Percentiles rank a stretch among this genome's conserved stretches.
These are phyloP conservation scores for Spodoptera litura DNA, from an alignment of 1,140 invertebrate species.

Conservation along the genomic window DNA sequence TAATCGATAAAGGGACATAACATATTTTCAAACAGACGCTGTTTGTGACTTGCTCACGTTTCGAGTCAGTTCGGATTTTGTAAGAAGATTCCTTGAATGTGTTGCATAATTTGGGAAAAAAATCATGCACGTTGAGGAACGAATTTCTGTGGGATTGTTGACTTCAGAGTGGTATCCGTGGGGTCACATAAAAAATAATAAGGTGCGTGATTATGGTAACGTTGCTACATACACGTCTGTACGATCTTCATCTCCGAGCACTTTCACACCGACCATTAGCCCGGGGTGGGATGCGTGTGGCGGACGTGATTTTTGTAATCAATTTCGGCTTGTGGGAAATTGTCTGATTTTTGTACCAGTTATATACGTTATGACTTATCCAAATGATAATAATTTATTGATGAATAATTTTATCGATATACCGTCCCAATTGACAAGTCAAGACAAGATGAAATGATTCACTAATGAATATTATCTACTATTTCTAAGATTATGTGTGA, in stretches of 20 bases:
- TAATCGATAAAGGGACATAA: slow-evolving; percentile 35
- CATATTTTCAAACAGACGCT: slow-evolving; percentile 10
- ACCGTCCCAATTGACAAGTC: neutral
- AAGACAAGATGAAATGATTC: neutral
- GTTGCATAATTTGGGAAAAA: slow-evolving; percentile 29
- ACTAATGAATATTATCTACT: neutral
- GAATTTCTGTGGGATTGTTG: slow-evolving; percentile 11
- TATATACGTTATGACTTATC: neutral
- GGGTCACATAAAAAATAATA: slow-evolving; percentile 82
- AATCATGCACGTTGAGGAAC: slow-evolving; percentile 8
- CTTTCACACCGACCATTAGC: slow-evolving; percentile 68
- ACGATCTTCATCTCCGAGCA: slow-evolving; percentile 69
- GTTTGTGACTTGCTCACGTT: slow-evolving; percentile 28
- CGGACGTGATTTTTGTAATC: slow-evolving; percentile 69
- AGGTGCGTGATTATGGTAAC: slow-evolving; percentile 71
- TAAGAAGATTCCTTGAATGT: slow-evolving; percentile 21
- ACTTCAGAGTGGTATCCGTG: slow-evolving; percentile 45
- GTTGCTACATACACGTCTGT: slow-evolving; percentile 56
- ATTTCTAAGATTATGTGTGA: slow-evolving; percentile 1
- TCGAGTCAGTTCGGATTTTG: slow-evolving; percentile 14
- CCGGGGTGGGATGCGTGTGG: slow-evolving; percentile 50
- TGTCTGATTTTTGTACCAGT: neutral
- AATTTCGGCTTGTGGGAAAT: slow-evolving; percentile 49
- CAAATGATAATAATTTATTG: too few species aligned
- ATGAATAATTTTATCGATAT: neutral